Evolutionary conservation across 2,888 invertebrate genomes (phyloP), one percentile per base, ranked within the genome.

Genomic region (Nephrotoma flavescens): DNA sequence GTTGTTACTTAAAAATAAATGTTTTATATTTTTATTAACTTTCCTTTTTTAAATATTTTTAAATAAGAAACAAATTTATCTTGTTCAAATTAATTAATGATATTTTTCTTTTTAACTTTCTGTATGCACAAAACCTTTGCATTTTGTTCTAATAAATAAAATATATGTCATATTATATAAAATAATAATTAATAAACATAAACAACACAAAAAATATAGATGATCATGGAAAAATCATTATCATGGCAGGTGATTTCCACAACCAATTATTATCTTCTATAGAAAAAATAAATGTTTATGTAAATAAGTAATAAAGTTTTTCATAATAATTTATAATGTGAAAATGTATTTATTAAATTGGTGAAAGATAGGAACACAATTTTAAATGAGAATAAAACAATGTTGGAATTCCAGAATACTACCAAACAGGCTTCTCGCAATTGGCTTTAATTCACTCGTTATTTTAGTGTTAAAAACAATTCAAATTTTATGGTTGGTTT

Each of bases 151-250:
- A 57, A 57, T 12, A 85, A 42, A 45, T 15, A 85, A 85, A 11
- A 85, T 85, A 86, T 86, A 15, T 15, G n/a, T 19, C 12, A 47
- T 47, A 47, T 15, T 83, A 41, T 42, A 41, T 41, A 87, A 86
- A 71, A 87, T 42, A 71, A 83, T 57, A 19, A 42, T 57, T 47
- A 44, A 4, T 83, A 42, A 85, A 85, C 31, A 5, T 15, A 83
- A 45, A 19, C 9, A 52, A 47, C 19, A 86, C 19, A 41, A 47
- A 86, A 83, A 41, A 83, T 15, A 15, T 91, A 92, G 92, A 92
- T 89, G 92, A 92, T 90, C 88, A 88, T 85, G 92, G 92, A 89
- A 92, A 92, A 90, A 91, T 92, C 90, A 91, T 92, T 89, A 92
- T 92, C 89, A 91, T 92, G 92, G 92, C 92, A 92, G 92, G 92